Evolutionary conservation across 2,113 vertebrate genomes (phyloP).

Genomic region (Scopus umbretta): DNA sequence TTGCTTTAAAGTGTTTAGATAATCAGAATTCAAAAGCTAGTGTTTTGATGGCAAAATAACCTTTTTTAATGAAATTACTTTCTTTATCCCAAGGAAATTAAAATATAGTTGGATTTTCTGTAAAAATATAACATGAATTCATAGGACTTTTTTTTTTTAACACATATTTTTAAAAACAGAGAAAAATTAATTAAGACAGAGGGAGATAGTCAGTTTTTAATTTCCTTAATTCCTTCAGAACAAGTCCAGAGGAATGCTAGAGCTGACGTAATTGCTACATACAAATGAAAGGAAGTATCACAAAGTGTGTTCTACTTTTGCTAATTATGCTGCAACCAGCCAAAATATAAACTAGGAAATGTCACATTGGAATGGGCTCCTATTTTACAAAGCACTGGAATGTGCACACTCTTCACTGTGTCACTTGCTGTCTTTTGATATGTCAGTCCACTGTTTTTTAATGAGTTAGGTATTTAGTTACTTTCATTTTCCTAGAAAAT

Average conservation of each 20-base stretch:
- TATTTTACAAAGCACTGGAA: neutral
- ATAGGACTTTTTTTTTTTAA: neutral
- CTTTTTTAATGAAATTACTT: neutral
- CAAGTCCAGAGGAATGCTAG: neutral
- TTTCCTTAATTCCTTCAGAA: neutral
- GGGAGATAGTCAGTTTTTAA: neutral
- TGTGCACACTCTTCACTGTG: neutral
- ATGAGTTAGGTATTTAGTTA: neutral
- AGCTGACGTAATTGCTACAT: neutral
- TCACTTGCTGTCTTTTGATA: neutral
- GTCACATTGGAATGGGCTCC: neutral
- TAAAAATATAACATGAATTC: neutral
- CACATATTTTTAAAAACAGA: neutral
- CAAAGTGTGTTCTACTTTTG: neutral
- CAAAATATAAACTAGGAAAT: neutral
- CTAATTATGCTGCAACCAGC: neutral
- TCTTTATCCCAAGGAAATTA: neutral
- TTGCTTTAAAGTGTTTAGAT: constrained; percentile 1
- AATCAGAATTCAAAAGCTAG: neutral
- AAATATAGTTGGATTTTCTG: neutral
- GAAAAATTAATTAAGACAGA: neutral
- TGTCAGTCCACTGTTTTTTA: neutral
- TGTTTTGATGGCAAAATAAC: neutral
- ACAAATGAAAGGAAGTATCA: neutral
- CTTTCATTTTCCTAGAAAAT: neutral